Conservation (phyloP, 2,113 vertebrate genomes). For the Oryzias woworae region DNA sequence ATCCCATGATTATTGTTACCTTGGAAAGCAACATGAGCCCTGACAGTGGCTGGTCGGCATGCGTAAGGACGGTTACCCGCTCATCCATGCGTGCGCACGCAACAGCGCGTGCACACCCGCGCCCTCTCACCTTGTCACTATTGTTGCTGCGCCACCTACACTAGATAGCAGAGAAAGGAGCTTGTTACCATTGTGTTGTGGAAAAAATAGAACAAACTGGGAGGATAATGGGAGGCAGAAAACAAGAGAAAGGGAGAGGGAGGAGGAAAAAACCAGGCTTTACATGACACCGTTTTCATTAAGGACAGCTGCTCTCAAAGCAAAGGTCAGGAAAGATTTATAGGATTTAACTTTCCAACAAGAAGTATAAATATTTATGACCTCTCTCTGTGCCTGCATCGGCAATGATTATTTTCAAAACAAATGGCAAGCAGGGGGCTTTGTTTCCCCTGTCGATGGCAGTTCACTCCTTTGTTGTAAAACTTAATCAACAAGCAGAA, state of each 20-base stretch:
- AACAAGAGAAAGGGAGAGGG: slow-evolving; percentile 44
- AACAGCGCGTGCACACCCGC: neutral
- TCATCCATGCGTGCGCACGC: neutral
- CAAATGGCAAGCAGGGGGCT: slow-evolving; percentile 61
- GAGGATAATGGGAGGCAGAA: slow-evolving; percentile 48
- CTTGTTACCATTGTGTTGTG: slow-evolving; percentile 64
- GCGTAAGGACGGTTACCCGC: slow-evolving; percentile 9
- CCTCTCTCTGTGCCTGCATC: slow-evolving; percentile 33
- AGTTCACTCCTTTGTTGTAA: slow-evolving; percentile 33
- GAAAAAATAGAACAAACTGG: slow-evolving; percentile 23
- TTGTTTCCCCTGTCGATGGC: slow-evolving; percentile 50
- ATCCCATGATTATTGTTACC: slow-evolving; percentile 84
- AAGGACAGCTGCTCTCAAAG: slow-evolving; percentile 51
- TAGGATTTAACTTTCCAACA: slow-evolving; percentile 61
- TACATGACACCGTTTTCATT: slow-evolving; percentile 65
- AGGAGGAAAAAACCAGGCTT: slow-evolving; percentile 55
- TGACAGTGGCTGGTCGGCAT: slow-evolving; percentile 58
- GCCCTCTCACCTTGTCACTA: slow-evolving; percentile 59
- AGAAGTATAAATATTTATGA: slow-evolving; percentile 65
- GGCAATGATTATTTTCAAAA: slow-evolving; percentile 62
- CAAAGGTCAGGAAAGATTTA: slow-evolving; percentile 48
- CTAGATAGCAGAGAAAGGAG: slow-evolving; percentile 56
- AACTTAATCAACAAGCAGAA: slow-evolving; percentile 57
- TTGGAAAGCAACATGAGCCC: slow-evolving; percentile 57
- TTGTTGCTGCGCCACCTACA: slow-evolving; percentile 47